phyloP scores from a whole-genome alignment of 2,888 invertebrate genomes.

The Scaptomyza caliginosa region DNA sequence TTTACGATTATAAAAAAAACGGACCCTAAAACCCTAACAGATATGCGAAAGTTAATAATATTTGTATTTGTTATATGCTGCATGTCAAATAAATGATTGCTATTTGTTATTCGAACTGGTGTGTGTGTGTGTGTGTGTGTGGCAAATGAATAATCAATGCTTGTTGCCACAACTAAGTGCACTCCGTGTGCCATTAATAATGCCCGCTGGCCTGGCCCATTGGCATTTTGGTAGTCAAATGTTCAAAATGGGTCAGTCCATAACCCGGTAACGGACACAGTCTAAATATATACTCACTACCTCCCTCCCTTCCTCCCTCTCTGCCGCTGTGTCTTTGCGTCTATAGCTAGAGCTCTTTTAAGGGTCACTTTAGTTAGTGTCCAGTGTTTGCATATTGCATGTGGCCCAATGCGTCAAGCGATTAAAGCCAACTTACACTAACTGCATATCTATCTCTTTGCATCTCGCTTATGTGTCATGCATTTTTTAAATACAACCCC shows the following conservation, averaged over 20 bases:
- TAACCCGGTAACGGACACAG: slow-evolving; percentile 38
- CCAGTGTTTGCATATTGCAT: slow-evolving; percentile 50
- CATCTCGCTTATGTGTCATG: background rate
- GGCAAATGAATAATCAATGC: slow-evolving; percentile 52
- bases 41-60: too few relatives aligned
- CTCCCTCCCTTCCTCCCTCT: background rate
- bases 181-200: slow-evolving; percentile 58
- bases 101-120: background rate
- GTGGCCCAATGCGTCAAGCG: slow-evolving; percentile 55
- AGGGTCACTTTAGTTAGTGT: background rate
- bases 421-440: slow-evolving; percentile 51
- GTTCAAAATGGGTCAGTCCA: slow-evolving; percentile 40
- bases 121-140: slow-evolving; percentile 1
- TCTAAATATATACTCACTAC: too few relatives aligned
- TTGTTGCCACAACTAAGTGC: slow-evolving; percentile 54
- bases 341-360: too few relatives aligned
- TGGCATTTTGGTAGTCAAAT: slow-evolving; percentile 37
- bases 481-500: background rate
- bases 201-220: slow-evolving; percentile 40
- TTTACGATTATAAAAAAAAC: too few relatives aligned
- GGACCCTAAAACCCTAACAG: too few relatives aligned
- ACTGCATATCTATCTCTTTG: background rate
- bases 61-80: background rate
- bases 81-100: background rate
- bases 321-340: too few relatives aligned